A percentile compares a stretch with the other conserved stretches of the same genome.
Conservation (phyloP, 2,113 vertebrate species). For the Sphyrna mokarran region DNA sequence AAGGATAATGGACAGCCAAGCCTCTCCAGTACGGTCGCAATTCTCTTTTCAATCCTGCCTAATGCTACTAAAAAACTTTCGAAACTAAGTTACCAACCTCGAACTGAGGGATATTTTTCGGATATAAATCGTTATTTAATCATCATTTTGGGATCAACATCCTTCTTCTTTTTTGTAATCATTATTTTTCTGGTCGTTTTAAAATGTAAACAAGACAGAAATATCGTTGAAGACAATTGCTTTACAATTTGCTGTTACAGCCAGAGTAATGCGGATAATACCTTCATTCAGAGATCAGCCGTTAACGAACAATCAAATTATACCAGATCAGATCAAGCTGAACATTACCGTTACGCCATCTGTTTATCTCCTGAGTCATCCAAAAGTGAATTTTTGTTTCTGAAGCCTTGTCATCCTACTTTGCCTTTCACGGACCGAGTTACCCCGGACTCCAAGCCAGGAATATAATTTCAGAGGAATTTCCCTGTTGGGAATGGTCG, state of each 20-base stretch:
- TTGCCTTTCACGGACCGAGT: not conserved
- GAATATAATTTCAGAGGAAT: not conserved
- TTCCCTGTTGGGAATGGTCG: not conserved
- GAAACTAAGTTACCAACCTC: not conserved
- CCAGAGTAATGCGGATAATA: not conserved
- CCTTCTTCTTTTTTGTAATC: not conserved
- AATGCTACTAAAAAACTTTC: conserved; percentile 38
- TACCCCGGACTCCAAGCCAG: not conserved
- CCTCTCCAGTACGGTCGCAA: too few species aligned
- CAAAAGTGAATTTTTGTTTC: conserved; percentile 72
- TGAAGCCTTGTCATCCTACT: conserved; percentile 55
- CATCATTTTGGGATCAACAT: not conserved
- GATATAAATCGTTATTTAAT: not conserved
- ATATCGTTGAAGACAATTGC: not conserved
- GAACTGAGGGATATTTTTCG: not conserved
- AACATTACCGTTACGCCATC: conserved; percentile 61
- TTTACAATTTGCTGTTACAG: not conserved
- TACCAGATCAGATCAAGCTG: conserved; percentile 60
- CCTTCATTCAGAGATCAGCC: conserved; percentile 45
- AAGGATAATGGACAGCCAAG: too few species aligned
- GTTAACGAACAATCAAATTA: not conserved
- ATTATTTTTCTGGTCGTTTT: not conserved
- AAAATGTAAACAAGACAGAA: conserved; percentile 12
- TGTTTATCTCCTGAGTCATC: conserved; percentile 72
- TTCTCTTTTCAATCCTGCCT: conserved; percentile 54